phyloP scores from a whole-genome alignment of 2,888 invertebrate genomes.

The Philonicus albiceps region DNA sequence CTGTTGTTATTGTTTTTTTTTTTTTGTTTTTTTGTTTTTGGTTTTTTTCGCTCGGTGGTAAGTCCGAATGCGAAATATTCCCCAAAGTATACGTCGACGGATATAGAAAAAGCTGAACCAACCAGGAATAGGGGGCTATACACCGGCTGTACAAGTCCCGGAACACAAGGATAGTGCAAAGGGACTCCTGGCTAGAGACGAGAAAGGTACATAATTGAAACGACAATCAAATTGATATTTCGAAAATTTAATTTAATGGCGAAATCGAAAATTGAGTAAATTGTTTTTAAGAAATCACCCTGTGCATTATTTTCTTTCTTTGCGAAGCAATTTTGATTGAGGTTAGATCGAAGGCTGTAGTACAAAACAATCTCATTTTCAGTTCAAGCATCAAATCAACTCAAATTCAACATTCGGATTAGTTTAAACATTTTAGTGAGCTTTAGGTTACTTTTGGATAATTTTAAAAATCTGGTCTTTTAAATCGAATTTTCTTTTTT shows the following conservation, averaged over 20 bases:
- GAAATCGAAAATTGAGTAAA: conserved; percentile 18
- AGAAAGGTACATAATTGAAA: conserved; percentile 43
- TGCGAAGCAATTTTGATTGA: background rate
- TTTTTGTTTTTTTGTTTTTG: too few relatives aligned
- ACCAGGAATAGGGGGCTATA: background rate
- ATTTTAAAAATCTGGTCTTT: too few relatives aligned
- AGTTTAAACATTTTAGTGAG: too few relatives aligned
- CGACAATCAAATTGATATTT: conserved; percentile 46
- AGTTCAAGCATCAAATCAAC: too few relatives aligned
- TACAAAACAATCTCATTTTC: background rate
- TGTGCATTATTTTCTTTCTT: background rate
- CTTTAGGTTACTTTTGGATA: too few relatives aligned
- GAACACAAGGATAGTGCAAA: background rate
- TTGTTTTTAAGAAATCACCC: background rate
- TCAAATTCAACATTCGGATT: too few relatives aligned
- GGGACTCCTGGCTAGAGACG: background rate
- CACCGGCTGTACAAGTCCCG: background rate
- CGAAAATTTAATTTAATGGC: conserved; percentile 38
- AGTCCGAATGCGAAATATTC: conserved; percentile 5
- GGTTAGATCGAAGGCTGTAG: background rate
- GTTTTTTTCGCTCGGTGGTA: conserved; percentile 1
- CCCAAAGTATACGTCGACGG: background rate
- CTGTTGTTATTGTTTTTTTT: conserved; percentile 7
- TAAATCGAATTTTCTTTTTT: too few relatives aligned
- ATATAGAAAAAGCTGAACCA: background rate